Base-by-base conservation (phyloP, 2,888 invertebrate species). In the Noctuana brunneofusca region DNA sequence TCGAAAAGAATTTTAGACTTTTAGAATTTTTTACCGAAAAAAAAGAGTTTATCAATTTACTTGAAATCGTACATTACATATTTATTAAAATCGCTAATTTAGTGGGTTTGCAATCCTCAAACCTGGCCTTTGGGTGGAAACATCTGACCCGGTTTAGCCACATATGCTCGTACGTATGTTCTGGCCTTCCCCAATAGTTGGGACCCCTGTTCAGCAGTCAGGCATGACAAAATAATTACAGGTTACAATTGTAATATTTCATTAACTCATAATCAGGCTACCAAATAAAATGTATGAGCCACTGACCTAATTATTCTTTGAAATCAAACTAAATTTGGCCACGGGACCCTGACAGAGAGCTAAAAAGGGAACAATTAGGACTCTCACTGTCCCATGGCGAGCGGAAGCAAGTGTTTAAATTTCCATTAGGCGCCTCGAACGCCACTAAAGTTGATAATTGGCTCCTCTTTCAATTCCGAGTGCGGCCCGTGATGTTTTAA, bases 371-470 rank as follows among this genome's bases (percentile, higher is more conserved):
- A 68, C 86, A 86, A 87, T 87, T 86, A 87, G 83, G 80, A 81
- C 74, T 81, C 78, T 79, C 77, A 74, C 78, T 68, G 75, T 67
- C 70, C 69, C 72, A 71, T 56, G 55, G 73, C 68, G 69, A 62
- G 68, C 83, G 89, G 88, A 87, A 87, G 82, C 80, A 76, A 81
- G 78, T 86, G 85, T 89, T 91, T 90, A 89, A 90, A 87, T 86
- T 86, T 89, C 90, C 89, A 91, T 90, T 90, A 89, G 81, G 79
- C 81, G 74, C 81, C 80, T 76, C 76, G 79, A 80, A 79, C 79
- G 72, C 77, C 65, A 58, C 68, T 68, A 64, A 68, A 69, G 70
- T 68, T 72, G 69, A 69, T 75, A 78, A 78, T 79, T 78, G 76
- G 69, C 67, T 71, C 66, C 67, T 69, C 65, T 70, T 69, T 64